Conservation (phyloP, 2,113 vertebrate species). For the Forbesichthys papilliferus region DNA sequence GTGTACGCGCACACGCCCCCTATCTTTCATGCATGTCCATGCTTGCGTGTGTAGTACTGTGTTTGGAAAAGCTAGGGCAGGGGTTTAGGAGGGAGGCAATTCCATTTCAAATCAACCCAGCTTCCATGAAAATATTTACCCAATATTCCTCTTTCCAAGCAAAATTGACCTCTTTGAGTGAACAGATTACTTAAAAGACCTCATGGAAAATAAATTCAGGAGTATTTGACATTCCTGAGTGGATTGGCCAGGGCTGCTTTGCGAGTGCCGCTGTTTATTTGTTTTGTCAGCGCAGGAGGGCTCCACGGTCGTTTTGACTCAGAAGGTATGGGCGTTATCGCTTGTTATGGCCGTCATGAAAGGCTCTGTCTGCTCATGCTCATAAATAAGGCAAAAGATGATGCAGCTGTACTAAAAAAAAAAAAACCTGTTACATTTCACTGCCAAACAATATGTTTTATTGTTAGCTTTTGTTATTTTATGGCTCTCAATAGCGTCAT, state of each 20-base stretch:
- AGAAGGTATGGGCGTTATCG: conserved; percentile 69
- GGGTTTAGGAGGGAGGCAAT: conserved; percentile 44
- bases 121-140: conserved; percentile 77
- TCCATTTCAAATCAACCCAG: conserved; percentile 65
- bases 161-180: conserved; percentile 67
- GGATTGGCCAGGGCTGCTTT: conserved; percentile 52
- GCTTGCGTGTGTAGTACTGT: conserved; percentile 16
- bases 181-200: conserved; percentile 70
- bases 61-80: conserved; percentile 33
- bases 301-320: conserved; percentile 62
- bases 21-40: background rate
- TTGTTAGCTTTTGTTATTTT: conserved; percentile 48
- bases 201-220: conserved; percentile 78
- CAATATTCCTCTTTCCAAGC: conserved; percentile 71
- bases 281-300: conserved; percentile 59
- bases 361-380: conserved; percentile 57
- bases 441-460: conserved; percentile 67
- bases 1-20: conserved; percentile 15
- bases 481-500: conserved; percentile 23
- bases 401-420: conserved; percentile 58
- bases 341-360: conserved; percentile 63
- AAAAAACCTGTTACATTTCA: conserved; percentile 1
- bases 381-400: conserved; percentile 51
- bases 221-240: conserved; percentile 67
- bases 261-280: conserved; percentile 73